Evolutionary conservation across 2,113 vertebrate genomes (phyloP).

Genomic region (Ciconia maguari): DNA sequence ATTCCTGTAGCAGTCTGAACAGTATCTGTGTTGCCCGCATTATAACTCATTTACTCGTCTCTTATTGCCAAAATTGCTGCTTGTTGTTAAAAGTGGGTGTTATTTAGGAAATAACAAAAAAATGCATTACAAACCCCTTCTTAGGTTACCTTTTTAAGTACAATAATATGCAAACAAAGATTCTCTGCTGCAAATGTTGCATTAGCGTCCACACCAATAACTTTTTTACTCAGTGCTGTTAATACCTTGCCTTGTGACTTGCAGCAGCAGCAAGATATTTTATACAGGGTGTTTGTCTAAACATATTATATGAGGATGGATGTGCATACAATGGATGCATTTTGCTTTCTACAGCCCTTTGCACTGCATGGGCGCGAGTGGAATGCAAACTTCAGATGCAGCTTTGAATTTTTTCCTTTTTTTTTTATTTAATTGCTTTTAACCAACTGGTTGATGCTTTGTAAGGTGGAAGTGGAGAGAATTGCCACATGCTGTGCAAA

Average conservation of each 20-base stretch:
- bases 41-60: not conserved
- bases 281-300: not conserved
- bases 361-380: accelerated
- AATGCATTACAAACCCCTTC: not conserved
- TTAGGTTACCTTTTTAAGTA: not conserved
- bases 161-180: not conserved
- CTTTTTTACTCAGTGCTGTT: not conserved
- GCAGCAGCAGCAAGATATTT: not conserved
- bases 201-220: not conserved
- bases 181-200: not conserved
- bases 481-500: slow-evolving; percentile 27
- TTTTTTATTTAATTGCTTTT: not conserved
- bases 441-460: not conserved
- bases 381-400: not conserved
- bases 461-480: not conserved
- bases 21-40: not conserved
- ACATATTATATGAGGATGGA: not conserved
- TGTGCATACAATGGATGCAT: not conserved
- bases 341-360: not conserved
- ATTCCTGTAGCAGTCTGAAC: not conserved
- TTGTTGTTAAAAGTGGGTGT: not conserved
- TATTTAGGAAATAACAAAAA: not conserved
- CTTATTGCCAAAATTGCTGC: not conserved
- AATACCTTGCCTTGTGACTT: not conserved
- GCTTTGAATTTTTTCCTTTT: not conserved